phyloP scores from a whole-genome alignment of 2,797 vertebrate species.

The Discoglossus pictus region DNA sequence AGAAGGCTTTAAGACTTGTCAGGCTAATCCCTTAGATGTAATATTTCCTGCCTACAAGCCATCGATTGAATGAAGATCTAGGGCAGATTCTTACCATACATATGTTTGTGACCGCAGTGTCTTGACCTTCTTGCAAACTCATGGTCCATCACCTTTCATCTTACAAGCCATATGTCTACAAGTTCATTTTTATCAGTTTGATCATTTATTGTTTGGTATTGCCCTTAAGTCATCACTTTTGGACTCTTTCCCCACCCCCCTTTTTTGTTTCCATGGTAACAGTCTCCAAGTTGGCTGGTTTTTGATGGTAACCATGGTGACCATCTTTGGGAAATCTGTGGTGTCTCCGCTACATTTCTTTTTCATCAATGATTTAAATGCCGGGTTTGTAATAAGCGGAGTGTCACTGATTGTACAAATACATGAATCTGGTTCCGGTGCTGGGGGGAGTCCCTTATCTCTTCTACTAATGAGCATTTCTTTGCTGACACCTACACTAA shows the following conservation, averaged over 20 bases:
- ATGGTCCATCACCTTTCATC: conserved; percentile 16
- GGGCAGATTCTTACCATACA: too few relatives aligned
- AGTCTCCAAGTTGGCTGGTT: conserved; percentile 71
- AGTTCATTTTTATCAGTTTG: conserved; percentile 52
- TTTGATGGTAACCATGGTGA: conserved; percentile 79
- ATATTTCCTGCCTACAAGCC: too few relatives aligned
- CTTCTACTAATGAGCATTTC: not conserved
- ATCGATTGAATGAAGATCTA: too few relatives aligned
- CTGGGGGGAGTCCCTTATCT: conserved; percentile 45
- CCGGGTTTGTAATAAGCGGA: conserved; percentile 59
- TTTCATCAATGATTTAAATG: conserved; percentile 78
- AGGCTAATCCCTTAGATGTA: too few relatives aligned
- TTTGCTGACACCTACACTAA: not conserved
- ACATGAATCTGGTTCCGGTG: conserved; percentile 38
- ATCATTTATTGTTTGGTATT: conserved; percentile 61
- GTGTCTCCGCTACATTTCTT: conserved; percentile 71
- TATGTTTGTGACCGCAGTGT: too few relatives aligned
- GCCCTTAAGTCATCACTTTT: conserved; percentile 70
- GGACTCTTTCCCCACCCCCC: conserved; percentile 57
- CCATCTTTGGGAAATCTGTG: conserved; percentile 69
- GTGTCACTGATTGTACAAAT: conserved; percentile 53
- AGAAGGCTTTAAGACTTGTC: too few relatives aligned
- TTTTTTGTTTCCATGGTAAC: conserved; percentile 76
- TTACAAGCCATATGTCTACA: not conserved
- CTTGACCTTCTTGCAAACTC: too few relatives aligned